A percentile compares a stretch with the other conserved stretches of the same genome.
Evolutionary conservation across 2,113 vertebrate species (phyloP).

Genomic region (Meleagris gallopavo): DNA sequence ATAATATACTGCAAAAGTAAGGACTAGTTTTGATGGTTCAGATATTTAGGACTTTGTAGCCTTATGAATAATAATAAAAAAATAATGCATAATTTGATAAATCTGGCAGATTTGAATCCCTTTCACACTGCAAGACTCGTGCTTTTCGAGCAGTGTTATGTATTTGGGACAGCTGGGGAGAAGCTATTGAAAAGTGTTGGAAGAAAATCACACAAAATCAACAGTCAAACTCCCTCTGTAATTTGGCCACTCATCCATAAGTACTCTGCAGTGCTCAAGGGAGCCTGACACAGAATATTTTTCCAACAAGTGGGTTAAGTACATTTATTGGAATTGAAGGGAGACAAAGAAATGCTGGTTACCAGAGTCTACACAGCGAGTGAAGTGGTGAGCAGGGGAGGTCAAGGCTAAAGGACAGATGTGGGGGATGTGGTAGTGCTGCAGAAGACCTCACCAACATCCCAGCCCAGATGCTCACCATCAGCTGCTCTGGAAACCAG

Average conservation of each 20-base stretch:
- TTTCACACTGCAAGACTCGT: neutral
- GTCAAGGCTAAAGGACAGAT: neutral
- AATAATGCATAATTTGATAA: neutral
- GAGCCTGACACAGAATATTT: neutral
- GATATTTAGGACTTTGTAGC: neutral
- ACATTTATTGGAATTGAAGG: neutral
- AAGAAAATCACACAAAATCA: conserved; percentile 57
- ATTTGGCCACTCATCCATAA: conserved; percentile 4
- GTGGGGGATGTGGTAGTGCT: neutral
- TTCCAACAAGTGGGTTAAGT: neutral
- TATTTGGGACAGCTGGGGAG: conserved; percentile 21
- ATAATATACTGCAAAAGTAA: neutral
- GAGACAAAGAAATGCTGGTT: neutral
- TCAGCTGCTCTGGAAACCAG: neutral
- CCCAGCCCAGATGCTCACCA: neutral
- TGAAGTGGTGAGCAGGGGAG: neutral
- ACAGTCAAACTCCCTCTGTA: neutral
- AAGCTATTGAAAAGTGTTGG: conserved; percentile 27
- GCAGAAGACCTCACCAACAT: neutral
- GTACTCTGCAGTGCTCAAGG: neutral
- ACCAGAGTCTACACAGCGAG: neutral
- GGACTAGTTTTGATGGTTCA: neutral
- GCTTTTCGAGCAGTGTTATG: neutral
- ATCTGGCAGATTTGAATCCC: conserved; percentile 11
- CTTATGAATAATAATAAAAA: neutral